Evolutionary conservation across 2,888 invertebrate species (phyloP), one percentile per base, ranked within the genome.

Genomic region (Alitta virens): DNA sequence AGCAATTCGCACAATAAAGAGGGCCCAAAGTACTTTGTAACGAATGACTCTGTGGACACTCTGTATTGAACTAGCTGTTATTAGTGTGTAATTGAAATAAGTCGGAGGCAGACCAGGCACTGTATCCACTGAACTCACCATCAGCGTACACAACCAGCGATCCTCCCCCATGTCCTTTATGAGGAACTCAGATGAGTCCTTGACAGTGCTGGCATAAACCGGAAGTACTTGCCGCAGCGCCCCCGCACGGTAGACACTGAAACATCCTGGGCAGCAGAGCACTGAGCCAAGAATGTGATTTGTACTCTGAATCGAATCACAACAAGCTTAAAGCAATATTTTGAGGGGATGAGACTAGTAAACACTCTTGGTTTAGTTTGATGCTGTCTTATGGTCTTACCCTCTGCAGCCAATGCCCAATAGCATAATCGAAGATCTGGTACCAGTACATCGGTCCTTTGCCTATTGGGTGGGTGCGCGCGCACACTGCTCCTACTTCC

Each of bases 381-480:
- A 23, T 25, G n/a, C n/a, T n/a, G n/a, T n/a, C n/a, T n/a, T n/a
- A n/a, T n/a, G n/a, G n/a, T n/a, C n/a, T 49, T 33, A 76, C 77
- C 74, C 77, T 78, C 64, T 78, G 78, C 64, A 77, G 75, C 77
- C 78, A 78, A 62, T 78, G 78, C 2, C 78, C 77, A 24, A 78
- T 72, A 1, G 77, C 77, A 58, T 78, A 78, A 60, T 78, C 78
- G 60, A 78, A 78, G 18, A 72, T 69, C 64, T 78, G 78, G 63
- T 76, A 78, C 77, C 77, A 78, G 2, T 74, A 73, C 0, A 78
- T 56, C 9, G 78, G 77, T 5, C 77, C 77, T 12, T 66, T 68
- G n/a, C 78, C 78, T 38, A 74, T 69, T 9, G 78, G 78, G 62
- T 75, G 72, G 25, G 78, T 78, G 56, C 78, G 69, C 26, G 77